Conservation (phyloP, 2,797 vertebrate species). For the Eulemur rubriventer region DNA sequence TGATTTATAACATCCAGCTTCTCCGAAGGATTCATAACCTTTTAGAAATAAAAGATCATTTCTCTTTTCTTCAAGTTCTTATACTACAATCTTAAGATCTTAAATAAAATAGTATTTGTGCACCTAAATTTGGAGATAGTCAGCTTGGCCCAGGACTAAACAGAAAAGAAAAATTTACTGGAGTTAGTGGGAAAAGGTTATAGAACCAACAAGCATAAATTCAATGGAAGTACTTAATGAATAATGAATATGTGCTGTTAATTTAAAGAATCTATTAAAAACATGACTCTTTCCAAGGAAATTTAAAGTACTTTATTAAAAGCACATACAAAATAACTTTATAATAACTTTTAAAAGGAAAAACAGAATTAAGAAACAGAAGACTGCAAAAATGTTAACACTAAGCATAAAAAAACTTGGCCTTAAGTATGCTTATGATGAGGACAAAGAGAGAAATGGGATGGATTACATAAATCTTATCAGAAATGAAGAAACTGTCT, state of each 20-base stretch:
- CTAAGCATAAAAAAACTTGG: not conserved
- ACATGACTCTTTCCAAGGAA: not conserved
- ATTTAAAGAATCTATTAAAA: conserved; percentile 31
- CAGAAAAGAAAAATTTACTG: not conserved
- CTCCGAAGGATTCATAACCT: not conserved
- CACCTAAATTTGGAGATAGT: not conserved
- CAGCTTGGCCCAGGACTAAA: not conserved
- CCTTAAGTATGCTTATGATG: not conserved
- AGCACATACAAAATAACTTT: not conserved
- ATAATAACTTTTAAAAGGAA: not conserved
- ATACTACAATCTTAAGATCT: not conserved
- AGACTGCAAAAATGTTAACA: not conserved
- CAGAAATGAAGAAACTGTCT: not conserved
- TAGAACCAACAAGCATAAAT: not conserved
- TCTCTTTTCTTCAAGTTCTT: not conserved
- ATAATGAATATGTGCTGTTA: not conserved
- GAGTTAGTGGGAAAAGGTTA: not conserved
- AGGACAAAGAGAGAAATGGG: not conserved
- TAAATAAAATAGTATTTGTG: not conserved
- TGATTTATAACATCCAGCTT: not conserved
- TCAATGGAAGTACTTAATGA: not conserved
- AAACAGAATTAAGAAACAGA: not conserved
- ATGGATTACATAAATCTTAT: not conserved
- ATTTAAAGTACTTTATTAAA: not conserved
- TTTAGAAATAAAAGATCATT: not conserved